Conservation (phyloP, 1,140 invertebrate species). For the Drosophila sproati region DNA sequence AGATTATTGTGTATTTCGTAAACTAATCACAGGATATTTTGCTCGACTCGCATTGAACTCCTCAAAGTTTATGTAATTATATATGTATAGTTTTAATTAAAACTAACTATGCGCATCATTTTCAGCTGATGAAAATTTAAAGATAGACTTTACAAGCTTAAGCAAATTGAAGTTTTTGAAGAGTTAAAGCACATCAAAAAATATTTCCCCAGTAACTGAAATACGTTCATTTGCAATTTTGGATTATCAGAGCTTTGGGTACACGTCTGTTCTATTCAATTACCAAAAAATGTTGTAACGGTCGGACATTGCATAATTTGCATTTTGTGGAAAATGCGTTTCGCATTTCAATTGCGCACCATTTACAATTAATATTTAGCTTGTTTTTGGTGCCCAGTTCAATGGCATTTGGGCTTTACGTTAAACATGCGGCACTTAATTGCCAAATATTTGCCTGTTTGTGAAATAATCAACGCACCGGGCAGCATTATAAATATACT, state of each 20-base stretch:
- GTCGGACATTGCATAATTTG: slow-evolving; percentile 28
- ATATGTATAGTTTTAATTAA: slow-evolving; percentile 2
- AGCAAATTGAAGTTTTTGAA: background rate
- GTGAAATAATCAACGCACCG: slow-evolving; percentile 60
- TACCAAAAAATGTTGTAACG: slow-evolving; percentile 29
- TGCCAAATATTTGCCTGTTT: slow-evolving; percentile 60
- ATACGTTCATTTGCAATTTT: slow-evolving; percentile 25
- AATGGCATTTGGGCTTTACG: slow-evolving; percentile 12
- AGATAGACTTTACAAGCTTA: background rate
- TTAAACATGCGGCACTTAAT: slow-evolving; percentile 42
- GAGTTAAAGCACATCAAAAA: slow-evolving; percentile 7
- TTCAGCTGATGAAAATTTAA: background rate
- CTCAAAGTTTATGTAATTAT: background rate
- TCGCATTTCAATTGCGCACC: slow-evolving; percentile 31
- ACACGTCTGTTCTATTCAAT: slow-evolving; percentile 30
- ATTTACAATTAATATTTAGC: slow-evolving; percentile 43
- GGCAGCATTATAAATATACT: slow-evolving; percentile 56
- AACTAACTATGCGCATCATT: background rate
- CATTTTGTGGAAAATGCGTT: slow-evolving; percentile 27
- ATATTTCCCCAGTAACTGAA: slow-evolving; percentile 11
- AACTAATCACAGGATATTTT: background rate
- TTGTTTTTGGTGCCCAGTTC: slow-evolving; percentile 6
- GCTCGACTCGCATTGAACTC: background rate
- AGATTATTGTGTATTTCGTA: no score
- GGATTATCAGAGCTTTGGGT: slow-evolving; percentile 13